These are phyloP conservation scores for Trematomus bernacchii DNA, from an alignment of 2,797 vertebrate species.

Conservation along the genomic window DNA sequence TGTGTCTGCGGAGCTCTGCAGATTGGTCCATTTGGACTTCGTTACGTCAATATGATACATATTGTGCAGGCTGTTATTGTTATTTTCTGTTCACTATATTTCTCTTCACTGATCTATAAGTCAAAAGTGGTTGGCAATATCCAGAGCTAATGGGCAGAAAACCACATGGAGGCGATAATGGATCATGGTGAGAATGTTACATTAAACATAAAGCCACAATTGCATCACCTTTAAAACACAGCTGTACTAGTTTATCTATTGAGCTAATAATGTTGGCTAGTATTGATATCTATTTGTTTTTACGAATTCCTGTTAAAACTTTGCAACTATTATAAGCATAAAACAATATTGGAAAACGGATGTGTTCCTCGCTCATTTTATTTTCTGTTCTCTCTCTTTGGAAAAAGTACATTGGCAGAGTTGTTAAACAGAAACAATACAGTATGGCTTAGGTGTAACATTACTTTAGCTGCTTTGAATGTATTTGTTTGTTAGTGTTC, in stretches of 20 bases:
- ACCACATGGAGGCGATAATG: conserved; percentile 39
- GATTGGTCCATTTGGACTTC: no score
- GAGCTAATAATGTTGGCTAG: background rate
- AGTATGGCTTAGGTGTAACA: conserved; percentile 5
- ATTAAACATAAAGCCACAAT: conserved; percentile 35
- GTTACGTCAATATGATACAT: no score
- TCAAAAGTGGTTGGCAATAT: conserved; percentile 1
- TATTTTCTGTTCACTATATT: conserved; percentile 9
- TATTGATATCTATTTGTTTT: background rate
- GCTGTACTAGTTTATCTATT: background rate
- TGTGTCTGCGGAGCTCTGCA: no score
- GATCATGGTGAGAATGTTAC: conserved; percentile 22
- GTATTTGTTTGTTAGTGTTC: conserved; percentile 24
- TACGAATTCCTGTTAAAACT: no score
- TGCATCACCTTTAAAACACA: conserved; percentile 13
- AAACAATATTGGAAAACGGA: background rate
- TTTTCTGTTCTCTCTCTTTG: background rate
- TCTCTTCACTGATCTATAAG: conserved; percentile 7
- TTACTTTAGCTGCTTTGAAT: conserved; percentile 14
- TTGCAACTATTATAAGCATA: background rate
- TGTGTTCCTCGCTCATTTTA: background rate
- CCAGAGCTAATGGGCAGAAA: conserved; percentile 20
- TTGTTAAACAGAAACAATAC: conserved; percentile 28
- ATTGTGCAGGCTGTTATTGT: conserved; percentile 18
- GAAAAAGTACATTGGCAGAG: conserved; percentile 9